Conservation (phyloP, 2,113 vertebrate genomes). For the Albula glossodonta region DNA sequence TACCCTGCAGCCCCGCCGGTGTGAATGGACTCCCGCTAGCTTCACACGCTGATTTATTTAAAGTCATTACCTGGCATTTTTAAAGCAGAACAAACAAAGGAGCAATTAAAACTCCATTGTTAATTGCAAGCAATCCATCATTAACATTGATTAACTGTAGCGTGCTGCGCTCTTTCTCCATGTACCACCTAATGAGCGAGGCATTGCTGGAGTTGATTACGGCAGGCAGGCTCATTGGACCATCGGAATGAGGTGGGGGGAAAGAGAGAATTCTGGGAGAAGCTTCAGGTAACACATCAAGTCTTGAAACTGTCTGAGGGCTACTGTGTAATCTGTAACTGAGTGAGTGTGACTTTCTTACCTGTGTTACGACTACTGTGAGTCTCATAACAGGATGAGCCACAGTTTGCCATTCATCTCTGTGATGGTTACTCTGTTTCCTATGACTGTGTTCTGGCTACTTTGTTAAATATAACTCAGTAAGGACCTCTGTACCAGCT, state of each 20-base stretch:
- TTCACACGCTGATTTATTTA: conserved; percentile 32
- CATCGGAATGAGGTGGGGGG: conserved; percentile 30
- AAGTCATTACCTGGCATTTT: conserved; percentile 37
- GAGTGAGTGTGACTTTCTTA: not conserved
- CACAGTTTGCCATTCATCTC: not conserved
- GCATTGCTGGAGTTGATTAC: conserved; percentile 49
- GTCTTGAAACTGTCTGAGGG: not conserved
- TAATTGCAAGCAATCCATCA: conserved; percentile 55
- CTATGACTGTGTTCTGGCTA: not conserved
- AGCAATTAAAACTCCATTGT: conserved; percentile 46
- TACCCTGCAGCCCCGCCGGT: conserved; percentile 7
- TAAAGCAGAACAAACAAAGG: conserved; percentile 46
- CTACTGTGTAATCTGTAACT: not conserved
- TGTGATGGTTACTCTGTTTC: not conserved
- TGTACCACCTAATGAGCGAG: conserved; percentile 47
- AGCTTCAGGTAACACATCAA: conserved; percentile 27
- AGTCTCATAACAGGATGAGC: not conserved
- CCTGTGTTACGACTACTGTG: not conserved
- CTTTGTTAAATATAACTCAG: too few relatives aligned
- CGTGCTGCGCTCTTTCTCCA: conserved; percentile 42
- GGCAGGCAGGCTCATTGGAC: conserved; percentile 34
- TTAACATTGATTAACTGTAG: conserved; percentile 53
- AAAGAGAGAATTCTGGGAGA: not conserved
- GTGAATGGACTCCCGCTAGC: not conserved
- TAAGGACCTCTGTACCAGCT: too few relatives aligned